Conservation (phyloP, 1,140 invertebrate species). For the Calliopsis andreniformis region DNA sequence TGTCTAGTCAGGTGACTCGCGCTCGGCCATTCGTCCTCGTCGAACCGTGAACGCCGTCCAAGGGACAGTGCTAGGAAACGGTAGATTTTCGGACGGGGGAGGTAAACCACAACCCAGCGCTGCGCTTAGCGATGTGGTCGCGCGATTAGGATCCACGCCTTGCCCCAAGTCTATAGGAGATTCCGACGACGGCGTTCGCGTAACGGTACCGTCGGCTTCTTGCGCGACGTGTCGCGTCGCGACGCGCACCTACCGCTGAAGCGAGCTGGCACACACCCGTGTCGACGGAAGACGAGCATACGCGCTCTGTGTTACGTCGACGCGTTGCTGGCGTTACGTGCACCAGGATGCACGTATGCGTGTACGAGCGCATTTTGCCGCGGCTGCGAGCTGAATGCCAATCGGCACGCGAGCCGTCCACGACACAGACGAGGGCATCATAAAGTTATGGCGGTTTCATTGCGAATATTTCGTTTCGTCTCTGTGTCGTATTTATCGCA, state of each 20-base stretch:
- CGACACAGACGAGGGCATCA: not conserved
- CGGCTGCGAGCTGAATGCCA: constrained; percentile 54
- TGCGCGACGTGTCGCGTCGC: constrained; percentile 53
- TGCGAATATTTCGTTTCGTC: constrained; percentile 17
- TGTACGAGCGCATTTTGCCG: constrained; percentile 54
- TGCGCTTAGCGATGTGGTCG: not conserved
- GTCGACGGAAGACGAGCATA: constrained; percentile 6
- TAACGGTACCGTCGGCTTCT: constrained; percentile 67
- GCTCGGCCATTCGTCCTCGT: not conserved
- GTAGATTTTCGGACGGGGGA: too few species aligned
- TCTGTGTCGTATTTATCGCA: too few species aligned
- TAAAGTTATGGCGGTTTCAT: constrained; percentile 9
- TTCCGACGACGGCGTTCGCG: constrained; percentile 62
- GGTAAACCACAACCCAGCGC: too few species aligned
- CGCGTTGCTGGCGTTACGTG: constrained; percentile 50
- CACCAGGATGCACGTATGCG: constrained; percentile 34
- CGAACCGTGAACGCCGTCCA: not conserved
- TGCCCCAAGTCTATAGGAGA: constrained; percentile 64
- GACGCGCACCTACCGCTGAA: constrained; percentile 39
- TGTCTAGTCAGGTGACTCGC: not conserved
- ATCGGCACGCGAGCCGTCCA: constrained; percentile 49
- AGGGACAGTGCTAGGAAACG: too few species aligned
- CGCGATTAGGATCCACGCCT: constrained; percentile 54
- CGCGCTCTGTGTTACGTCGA: constrained; percentile 44
- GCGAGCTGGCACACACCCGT: constrained; percentile 10